Evolutionary conservation across 1,140 invertebrate species (phyloP).

Genomic region (Apis cerana): DNA sequence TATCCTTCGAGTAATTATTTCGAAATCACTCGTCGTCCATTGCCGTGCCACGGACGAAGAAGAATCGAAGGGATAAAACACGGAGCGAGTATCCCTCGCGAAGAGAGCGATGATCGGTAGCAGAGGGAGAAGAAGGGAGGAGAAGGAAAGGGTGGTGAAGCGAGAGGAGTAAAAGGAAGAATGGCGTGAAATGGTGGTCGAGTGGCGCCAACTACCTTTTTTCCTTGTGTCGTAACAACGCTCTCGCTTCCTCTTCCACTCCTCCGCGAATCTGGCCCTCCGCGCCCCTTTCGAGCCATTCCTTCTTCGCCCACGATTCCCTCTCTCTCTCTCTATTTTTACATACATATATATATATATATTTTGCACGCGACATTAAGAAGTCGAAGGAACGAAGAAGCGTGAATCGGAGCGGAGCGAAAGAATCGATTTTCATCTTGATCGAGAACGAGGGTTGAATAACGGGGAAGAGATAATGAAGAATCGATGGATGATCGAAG

Average conservation of each 20-base stretch:
- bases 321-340: background rate
- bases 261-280: background rate
- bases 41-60: background rate
- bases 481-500: background rate
- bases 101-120: background rate
- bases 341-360: too few relatives aligned
- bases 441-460: too few relatives aligned
- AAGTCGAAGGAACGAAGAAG: background rate
- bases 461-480: background rate
- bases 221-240: constrained; percentile 4
- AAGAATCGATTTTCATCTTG: background rate
- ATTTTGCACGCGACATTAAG: background rate
- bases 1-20: too few relatives aligned
- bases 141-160: background rate
- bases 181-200: constrained; percentile 17
- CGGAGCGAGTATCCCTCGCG: background rate
- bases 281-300: background rate
- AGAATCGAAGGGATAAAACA: background rate
- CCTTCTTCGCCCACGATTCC: background rate
- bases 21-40: too few relatives aligned
- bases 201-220: constrained; percentile 22
- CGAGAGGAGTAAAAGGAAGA: background rate
- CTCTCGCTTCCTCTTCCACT: background rate
- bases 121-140: background rate
- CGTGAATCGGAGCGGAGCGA: background rate